phyloP scores from a whole-genome alignment of 1,140 invertebrate genomes.

The Apolygus lucorum region DNA sequence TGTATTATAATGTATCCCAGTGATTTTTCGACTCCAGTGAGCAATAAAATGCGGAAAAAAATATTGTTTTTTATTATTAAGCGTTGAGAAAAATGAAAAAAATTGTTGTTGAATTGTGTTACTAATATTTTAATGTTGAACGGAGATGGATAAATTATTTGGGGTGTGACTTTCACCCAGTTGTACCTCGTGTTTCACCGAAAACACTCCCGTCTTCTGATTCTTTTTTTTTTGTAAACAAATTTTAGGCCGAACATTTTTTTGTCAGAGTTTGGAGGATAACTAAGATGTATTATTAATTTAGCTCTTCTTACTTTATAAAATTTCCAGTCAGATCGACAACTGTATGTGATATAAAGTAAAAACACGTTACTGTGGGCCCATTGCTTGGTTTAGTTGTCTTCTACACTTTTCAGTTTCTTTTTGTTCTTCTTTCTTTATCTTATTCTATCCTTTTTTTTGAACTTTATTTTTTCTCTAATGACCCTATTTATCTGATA shows the following conservation, averaged over 20 bases:
- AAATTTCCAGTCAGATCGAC: conserved; percentile 11
- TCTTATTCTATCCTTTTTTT: background rate
- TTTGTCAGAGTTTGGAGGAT: too few species aligned
- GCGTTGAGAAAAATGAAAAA: background rate
- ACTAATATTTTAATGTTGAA: conserved; percentile 11
- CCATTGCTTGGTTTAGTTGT: background rate
- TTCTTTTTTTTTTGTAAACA: background rate
- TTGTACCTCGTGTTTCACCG: background rate
- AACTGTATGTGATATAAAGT: conserved; percentile 6
- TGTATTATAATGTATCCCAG: background rate
- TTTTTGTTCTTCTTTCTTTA: background rate
- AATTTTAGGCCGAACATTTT: too few species aligned
- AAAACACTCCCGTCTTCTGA: background rate
- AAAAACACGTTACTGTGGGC: conserved; percentile 1
- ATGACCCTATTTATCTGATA: background rate
- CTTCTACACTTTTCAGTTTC: background rate
- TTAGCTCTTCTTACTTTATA: too few species aligned
- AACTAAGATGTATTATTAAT: too few species aligned
- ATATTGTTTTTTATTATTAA: conserved; percentile 10
- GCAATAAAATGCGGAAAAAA: conserved; percentile 7
- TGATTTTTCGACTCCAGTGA: background rate
- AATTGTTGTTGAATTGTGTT: conserved; percentile 15
- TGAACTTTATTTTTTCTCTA: background rate
- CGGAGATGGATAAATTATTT: background rate
- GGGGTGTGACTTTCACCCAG: background rate